Evolutionary conservation across 2,888 invertebrate genomes (phyloP).

Genomic region (Urechis unicinctus): DNA sequence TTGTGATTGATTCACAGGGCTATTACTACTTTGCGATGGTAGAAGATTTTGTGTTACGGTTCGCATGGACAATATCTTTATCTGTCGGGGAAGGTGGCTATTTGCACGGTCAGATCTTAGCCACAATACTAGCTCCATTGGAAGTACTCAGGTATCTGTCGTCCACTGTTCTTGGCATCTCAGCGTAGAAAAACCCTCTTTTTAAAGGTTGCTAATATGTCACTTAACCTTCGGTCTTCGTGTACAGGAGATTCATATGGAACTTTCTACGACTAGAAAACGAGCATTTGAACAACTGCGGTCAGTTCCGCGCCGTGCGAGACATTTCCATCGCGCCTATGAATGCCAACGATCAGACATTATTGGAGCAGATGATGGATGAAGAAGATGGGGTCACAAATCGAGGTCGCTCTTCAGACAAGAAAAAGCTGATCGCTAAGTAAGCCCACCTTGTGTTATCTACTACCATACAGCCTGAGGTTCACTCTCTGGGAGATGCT

Average conservation of each 20-base stretch:
- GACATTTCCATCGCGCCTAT: slow-evolving; percentile 65
- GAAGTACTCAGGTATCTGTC: slow-evolving; percentile 47
- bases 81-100: slow-evolving; percentile 73
- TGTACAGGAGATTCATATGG: slow-evolving; percentile 80
- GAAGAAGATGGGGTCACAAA: slow-evolving; percentile 81
- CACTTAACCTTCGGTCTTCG: slow-evolving; percentile 61
- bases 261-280: slow-evolving; percentile 99
- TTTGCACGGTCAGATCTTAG: slow-evolving; percentile 65
- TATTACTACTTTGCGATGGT: slow-evolving; percentile 95
- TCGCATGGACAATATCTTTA: slow-evolving; percentile 86
- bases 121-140: slow-evolving; percentile 35
- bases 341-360: slow-evolving; percentile 77
- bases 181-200: no score
- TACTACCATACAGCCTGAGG: no score
- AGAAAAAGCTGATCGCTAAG: neutral
- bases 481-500: no score
- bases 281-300: slow-evolving; percentile 98
- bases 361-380: slow-evolving; percentile 83
- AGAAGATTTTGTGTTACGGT: slow-evolving; percentile 87
- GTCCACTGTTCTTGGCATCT: neutral
- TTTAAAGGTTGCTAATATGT: no score
- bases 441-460: neutral
- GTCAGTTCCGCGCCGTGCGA: slow-evolving; percentile 90
- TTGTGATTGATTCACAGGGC: slow-evolving; percentile 39
- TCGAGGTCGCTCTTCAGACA: slow-evolving; percentile 28